Evolutionary conservation across 2,113 vertebrate species (phyloP), one percentile per base, ranked within the genome.

Genomic region (Odocoileus virginianus): DNA sequence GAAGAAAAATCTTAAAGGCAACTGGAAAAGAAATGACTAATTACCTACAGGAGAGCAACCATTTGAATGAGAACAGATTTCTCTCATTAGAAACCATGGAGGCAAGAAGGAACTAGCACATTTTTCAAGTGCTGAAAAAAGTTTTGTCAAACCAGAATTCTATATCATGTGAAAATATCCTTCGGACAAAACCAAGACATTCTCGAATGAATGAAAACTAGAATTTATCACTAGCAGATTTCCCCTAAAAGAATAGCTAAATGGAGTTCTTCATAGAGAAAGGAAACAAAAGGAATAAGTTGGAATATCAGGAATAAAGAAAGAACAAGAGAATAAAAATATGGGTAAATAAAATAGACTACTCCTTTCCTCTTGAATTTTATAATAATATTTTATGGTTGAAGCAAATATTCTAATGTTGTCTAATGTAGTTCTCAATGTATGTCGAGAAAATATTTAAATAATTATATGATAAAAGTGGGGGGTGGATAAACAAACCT

Each of bases 121-220:
- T 86, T 91, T 94, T 88, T 55, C 87, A 90, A 88, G 50, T 52
- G n/a, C 30, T 89, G 23, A 91, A 95, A 94, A 95, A 94, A 94
- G 54, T 95, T 74, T 33, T 83, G 36, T 55, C 58, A 86, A 87
- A 90, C 19, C 61, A 91, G 9, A 87, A 96, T 87, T 88, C 61
- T 94, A 0, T 88, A 84, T 58, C 33, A 89, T 79, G 57, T 64
- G 40, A 88, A 96, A 88, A 88, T 45, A 88, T 58, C 33, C 47
- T 94, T 92, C 13, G 54, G 60, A 55, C 27, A 13, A 96, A 96
- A 79, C 60, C 21, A 92, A 94, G 28, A 89, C 61, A 84, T 92
- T 71, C 43, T 94, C 50, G 79, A 43, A 45, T 79, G 57, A 94
- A 96, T 45, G 28, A 89, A 96, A 92, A 96, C 28, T 14, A 88